Percentiles rank a stretch among this genome's conserved stretches.
These are phyloP conservation scores for Notarius lentiginosus DNA, from an alignment of 2,113 vertebrate species.

Conservation along the genomic window DNA sequence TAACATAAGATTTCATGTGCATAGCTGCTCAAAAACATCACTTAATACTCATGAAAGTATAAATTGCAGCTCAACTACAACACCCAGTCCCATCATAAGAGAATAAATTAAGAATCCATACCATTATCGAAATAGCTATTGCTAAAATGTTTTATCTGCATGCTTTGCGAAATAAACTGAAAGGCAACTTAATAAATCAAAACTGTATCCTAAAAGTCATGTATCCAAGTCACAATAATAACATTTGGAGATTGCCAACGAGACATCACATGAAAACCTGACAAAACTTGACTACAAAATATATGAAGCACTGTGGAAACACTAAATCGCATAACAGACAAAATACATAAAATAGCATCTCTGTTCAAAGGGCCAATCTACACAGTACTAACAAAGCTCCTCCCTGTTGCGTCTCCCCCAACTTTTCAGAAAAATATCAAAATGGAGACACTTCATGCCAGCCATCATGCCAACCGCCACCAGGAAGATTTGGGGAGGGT, in stretches of 20 bases:
- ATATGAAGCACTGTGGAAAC: background rate
- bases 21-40: background rate
- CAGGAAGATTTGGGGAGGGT: constrained; percentile 4
- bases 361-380: background rate
- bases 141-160: background rate
- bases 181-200: background rate
- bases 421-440: background rate
- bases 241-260: background rate
- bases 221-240: background rate
- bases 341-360: background rate
- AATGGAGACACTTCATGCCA: background rate
- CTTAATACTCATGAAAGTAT: background rate
- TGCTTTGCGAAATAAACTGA: background rate
- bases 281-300: background rate
- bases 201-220: background rate
- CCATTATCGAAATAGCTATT: background rate
- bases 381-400: background rate
- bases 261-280: background rate
- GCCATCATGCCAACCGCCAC: background rate
- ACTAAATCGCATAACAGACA: background rate
- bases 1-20: background rate
- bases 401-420: background rate
- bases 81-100: background rate
- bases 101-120: background rate
- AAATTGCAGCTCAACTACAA: background rate